Conservation (phyloP, 2,888 invertebrate genomes). For the Blastobasis lacticolella region DNA sequence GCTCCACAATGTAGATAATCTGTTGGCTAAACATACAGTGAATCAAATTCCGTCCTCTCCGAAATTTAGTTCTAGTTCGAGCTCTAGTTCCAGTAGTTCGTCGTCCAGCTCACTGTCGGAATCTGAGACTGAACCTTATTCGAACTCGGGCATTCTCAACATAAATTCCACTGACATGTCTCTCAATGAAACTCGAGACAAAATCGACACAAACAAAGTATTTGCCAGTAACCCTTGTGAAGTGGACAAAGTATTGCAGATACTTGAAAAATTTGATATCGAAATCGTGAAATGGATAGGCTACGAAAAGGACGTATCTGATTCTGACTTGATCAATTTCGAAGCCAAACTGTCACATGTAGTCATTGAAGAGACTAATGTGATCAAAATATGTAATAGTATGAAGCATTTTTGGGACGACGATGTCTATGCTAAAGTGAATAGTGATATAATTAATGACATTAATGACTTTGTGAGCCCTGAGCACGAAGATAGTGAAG, state of each 20-base stretch:
- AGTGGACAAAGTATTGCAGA: constrained; percentile 22
- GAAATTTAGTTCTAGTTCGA: constrained; percentile 1
- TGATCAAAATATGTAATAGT: constrained; percentile 3
- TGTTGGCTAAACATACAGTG: no score
- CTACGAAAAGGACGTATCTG: constrained; percentile 18
- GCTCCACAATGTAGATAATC: constrained; percentile 12
- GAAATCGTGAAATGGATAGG: constrained; percentile 39
- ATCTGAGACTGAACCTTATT: constrained; percentile 2
- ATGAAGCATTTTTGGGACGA: no score
- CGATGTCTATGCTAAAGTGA: no score
- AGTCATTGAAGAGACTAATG: constrained; percentile 30
- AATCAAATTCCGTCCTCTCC: not conserved
- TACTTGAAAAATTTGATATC: constrained; percentile 29
- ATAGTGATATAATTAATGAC: no score
- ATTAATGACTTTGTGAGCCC: no score
- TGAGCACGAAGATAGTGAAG: no score
- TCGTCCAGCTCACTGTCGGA: not conserved
- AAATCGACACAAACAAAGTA: not conserved
- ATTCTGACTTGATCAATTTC: constrained; percentile 13
- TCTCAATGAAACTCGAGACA: not conserved
- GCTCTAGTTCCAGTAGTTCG: constrained; percentile 3
- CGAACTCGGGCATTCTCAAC: constrained; percentile 15
- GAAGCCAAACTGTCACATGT: constrained; percentile 26
- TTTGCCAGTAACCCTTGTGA: constrained; percentile 3
- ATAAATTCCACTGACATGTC: constrained; percentile 24